Base-by-base conservation (phyloP, 2,797 vertebrate species). In the Crocidura indochinensis region DNA sequence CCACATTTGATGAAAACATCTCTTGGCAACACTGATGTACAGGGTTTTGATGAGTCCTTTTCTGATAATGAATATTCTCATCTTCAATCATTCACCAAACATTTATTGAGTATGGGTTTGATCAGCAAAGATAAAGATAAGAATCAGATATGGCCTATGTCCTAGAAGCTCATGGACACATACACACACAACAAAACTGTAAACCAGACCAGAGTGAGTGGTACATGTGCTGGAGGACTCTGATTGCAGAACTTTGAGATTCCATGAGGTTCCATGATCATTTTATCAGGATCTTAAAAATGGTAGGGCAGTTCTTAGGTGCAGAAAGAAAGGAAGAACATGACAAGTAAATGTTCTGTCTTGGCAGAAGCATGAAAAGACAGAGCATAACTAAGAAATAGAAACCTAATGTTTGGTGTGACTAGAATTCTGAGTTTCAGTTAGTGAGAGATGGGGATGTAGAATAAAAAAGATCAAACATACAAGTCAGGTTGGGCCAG, bases 21-120 rank as follows among this genome's bases (percentile, higher is more conserved):
- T 90, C 80, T 88, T 87, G 90, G 94, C 74, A 91, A 84, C 0
- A 0, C 80, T 82, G 90, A 90, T 56, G 49, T 49, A 15, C 71
- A 38, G 60, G 67, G 46, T 90, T 91, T 89, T 88, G 74, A 87
- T 86, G 92, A 93, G 81, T 78, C 78, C 67, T 95, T 95, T 93
- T 84, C 85, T 60, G 64, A 78, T 91, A 92, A 90, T 86, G 83
- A 90, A 92, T 83, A 90, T 74, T 95, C 94, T 93, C 90, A 90
- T 83, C 85, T 95, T 92, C 65, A 64, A 82, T 91, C 26, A 0
- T 95, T 95, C 94, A 92, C 95, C 96, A 96, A 93, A 90, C 94
- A 95, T 92, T 93, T 77, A 92, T 78, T 86, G 88, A 95, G 86
- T 60, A 10, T 2, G 79, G 75, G 87, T 51, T 79, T 94, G 73